phyloP scores from a whole-genome alignment of 1,140 invertebrate species.

The Oryzaephilus surinamensis region DNA sequence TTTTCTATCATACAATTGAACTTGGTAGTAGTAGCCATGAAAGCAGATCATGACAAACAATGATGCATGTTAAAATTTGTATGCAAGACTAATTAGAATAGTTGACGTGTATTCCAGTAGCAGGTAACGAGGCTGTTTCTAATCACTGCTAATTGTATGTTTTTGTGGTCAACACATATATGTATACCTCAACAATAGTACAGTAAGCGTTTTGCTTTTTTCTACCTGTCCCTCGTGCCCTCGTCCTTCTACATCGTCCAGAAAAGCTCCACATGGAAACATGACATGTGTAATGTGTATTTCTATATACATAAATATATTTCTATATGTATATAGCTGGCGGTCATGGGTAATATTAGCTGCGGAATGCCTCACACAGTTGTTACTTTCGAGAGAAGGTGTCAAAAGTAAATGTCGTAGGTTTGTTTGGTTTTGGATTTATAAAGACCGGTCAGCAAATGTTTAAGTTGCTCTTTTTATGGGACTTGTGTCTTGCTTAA shows the following conservation, averaged over 20 bases:
- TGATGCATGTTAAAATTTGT: constrained; percentile 16
- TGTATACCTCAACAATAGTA: too few relatives aligned
- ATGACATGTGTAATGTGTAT: too few relatives aligned
- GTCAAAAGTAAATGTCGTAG: constrained; percentile 30
- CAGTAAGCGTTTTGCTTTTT: too few relatives aligned
- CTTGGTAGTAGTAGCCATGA: constrained; percentile 9
- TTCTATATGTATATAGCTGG: not conserved
- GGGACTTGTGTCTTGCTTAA: too few relatives aligned
- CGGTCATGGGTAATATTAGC: constrained; percentile 13
- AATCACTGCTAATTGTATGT: constrained; percentile 32
- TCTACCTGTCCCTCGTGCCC: constrained; percentile 7
- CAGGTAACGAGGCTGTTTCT: constrained; percentile 29
- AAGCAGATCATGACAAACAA: constrained; percentile 11
- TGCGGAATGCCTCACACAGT: constrained; percentile 28
- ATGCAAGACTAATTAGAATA: constrained; percentile 28
- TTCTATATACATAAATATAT: too few relatives aligned
- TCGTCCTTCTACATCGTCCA: too few relatives aligned
- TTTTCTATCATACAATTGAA: too few relatives aligned
- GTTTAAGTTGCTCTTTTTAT: too few relatives aligned
- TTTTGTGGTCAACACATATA: too few relatives aligned
- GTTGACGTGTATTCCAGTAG: constrained; percentile 32
- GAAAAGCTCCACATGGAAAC: too few relatives aligned
- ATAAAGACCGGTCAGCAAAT: too few relatives aligned
- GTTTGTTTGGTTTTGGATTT: constrained; percentile 24
- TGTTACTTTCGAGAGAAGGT: constrained; percentile 32